Evolutionary conservation across 2,888 invertebrate species (phyloP).

Genomic region (Epinotia ramella): DNA sequence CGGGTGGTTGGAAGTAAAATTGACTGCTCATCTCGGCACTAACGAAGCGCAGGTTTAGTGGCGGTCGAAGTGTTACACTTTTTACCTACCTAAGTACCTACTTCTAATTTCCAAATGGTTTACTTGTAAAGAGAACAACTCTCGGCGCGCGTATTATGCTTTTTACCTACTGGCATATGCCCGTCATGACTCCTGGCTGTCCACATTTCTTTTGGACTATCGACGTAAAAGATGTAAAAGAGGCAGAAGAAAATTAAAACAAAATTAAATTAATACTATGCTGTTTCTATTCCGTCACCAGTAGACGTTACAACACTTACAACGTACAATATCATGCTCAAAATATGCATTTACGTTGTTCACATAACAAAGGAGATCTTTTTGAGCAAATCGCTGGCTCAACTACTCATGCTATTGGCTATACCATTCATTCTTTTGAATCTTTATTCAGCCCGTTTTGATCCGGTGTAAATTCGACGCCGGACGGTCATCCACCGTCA

Average conservation of each 20-base stretch:
- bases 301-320: not conserved
- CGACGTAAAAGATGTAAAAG: not conserved
- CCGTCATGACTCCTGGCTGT: not conserved
- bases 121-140: no score
- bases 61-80: no score
- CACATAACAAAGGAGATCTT: not conserved
- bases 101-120: no score
- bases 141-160: not conserved
- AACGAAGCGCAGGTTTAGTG: not conserved
- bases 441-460: constrained; percentile 47
- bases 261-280: not conserved
- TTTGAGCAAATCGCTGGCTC: not conserved
- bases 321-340: not conserved
- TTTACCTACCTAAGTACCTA: no score
- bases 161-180: not conserved
- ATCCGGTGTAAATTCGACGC: constrained; percentile 59
- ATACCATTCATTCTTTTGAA: constrained; percentile 1
- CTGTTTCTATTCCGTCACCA: not conserved
- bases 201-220: not conserved
- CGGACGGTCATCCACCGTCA: constrained; percentile 65
- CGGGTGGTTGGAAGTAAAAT: not conserved
- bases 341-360: not conserved
- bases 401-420: not conserved
- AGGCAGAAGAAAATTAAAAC: not conserved
- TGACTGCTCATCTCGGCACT: not conserved